Evolutionary conservation across 2,888 invertebrate genomes (phyloP), one percentile per base, ranked within the genome.

Genomic region (Caradrina clavipalpis): DNA sequence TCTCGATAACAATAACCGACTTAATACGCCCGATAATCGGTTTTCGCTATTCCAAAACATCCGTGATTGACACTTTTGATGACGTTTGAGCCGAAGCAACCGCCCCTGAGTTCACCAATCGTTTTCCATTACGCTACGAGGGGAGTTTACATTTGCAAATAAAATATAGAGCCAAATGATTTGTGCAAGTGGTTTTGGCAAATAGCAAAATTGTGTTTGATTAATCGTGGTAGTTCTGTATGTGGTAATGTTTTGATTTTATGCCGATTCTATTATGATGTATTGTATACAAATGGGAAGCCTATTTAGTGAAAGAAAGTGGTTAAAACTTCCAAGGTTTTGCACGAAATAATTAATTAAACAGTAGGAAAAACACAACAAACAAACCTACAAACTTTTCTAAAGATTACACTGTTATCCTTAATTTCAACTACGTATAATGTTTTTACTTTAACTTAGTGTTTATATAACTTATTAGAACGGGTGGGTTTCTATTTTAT

Each of bases 21-120:
- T 95, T 95, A 95, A 95, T 95, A 94, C 90, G 89, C 91, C 91
- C 94, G 94, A 95, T 95, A 96, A 95, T 95, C 95, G 95, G 94
- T 94, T 96, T 94, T 92, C 53, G 92, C 94, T 94, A 94, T 95
- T 95, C 91, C 92, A 92, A 94, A 94, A 94, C 93, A 93, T 94
- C 91, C 86, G 92, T 95, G 95, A 95, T 95, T 95, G 95, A 96
- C 95, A 95, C 94, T 92, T 95, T 91, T 87, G 91, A 93, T 94
- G 93, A 93, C 91, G 91, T 92, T 90, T 91, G 90, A 90, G 89
- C 86, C 87, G 89, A 91, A 89, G 89, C 89, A 83, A 89, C 89
- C 88, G 87, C 91, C 89, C 90, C 88, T 71, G 86, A 88, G 81
- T 86, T 88, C 82, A 84, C 75, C 85, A 87, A 90, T 88, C 86